Conservation (phyloP, 2,888 invertebrate genomes). For the Drosophila recens region DNA sequence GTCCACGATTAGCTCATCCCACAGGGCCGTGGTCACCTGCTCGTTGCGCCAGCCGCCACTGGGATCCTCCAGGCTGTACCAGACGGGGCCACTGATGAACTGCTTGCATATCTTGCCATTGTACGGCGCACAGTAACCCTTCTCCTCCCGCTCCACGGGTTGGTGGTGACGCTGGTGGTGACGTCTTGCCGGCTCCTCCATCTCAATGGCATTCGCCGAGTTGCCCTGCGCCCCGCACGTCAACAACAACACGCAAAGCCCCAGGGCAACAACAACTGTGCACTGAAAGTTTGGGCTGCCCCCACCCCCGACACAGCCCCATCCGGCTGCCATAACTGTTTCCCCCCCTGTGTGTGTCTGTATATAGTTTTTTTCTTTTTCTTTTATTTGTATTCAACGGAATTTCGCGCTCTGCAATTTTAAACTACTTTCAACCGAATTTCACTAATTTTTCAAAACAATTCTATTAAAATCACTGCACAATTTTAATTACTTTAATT, state of each 20-base stretch:
- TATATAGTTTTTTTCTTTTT: slow-evolving; percentile 44
- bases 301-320: slow-evolving; percentile 28
- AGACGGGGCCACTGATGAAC: slow-evolving; percentile 89
- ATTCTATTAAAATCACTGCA: neutral
- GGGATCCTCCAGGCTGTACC: slow-evolving; percentile 90
- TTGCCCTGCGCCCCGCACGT: slow-evolving; percentile 64
- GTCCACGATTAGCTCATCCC: slow-evolving; percentile 93
- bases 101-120: slow-evolving; percentile 93
- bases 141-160: slow-evolving; percentile 71
- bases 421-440: slow-evolving; percentile 11
- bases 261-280: slow-evolving; percentile 48
- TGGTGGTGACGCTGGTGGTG: slow-evolving; percentile 74
- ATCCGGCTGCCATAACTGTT: slow-evolving; percentile 58
- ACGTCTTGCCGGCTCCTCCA: slow-evolving; percentile 64
- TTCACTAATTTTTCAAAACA: slow-evolving; percentile 25
- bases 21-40: slow-evolving; percentile 92
- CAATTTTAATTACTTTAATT: slow-evolving; percentile 1
- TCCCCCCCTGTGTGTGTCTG: slow-evolving; percentile 10
- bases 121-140: slow-evolving; percentile 94
- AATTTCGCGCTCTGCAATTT: slow-evolving; percentile 6
- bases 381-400: slow-evolving; percentile 6
- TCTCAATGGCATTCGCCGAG: slow-evolving; percentile 71
- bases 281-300: slow-evolving; percentile 35
- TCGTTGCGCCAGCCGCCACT: slow-evolving; percentile 92
- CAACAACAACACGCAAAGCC: slow-evolving; percentile 78